phyloP scores from a whole-genome alignment of 2,888 invertebrate species.

The Altica lythri region DNA sequence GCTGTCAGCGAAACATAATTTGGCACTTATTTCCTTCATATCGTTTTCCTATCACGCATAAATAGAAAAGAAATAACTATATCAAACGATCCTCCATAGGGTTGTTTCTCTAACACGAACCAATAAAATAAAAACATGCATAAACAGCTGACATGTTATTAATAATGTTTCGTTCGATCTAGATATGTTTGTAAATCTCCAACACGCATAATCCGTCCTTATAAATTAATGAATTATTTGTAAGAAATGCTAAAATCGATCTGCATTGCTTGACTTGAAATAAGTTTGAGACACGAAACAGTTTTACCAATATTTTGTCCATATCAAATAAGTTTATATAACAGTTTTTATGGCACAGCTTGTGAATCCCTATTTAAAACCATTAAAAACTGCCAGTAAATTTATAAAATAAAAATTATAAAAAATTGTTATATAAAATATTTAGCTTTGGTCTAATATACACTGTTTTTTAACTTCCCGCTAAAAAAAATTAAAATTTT shows the following conservation, averaged over 20 bases:
- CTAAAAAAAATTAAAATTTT: too few species aligned
- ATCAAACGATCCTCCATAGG: constrained; percentile 5
- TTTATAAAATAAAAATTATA: too few species aligned
- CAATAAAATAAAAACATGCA: constrained; percentile 38
- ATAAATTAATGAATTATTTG: constrained; percentile 40
- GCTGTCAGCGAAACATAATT: neutral
- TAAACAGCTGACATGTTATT: constrained; percentile 39
- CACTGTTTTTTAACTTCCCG: too few species aligned
- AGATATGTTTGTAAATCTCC: constrained; percentile 35
- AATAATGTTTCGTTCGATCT: constrained; percentile 38
- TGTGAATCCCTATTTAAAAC: too few species aligned
- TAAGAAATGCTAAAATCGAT: constrained; percentile 29
- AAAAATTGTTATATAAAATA: too few species aligned
- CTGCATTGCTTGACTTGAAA: neutral
- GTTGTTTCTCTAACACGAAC: constrained; percentile 27
- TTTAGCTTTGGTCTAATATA: too few species aligned
- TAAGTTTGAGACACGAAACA: neutral
- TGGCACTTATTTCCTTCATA: neutral
- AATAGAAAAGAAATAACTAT: constrained; percentile 9
- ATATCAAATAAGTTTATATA: too few species aligned
- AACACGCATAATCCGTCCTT: constrained; percentile 37
- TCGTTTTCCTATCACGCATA: constrained; percentile 4
- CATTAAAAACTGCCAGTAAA: too few species aligned
- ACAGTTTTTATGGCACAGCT: too few species aligned
- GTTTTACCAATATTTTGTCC: too few species aligned